Evolutionary conservation across 2,113 vertebrate species (phyloP).

Genomic region (Oxygymnocypris stewartii): DNA sequence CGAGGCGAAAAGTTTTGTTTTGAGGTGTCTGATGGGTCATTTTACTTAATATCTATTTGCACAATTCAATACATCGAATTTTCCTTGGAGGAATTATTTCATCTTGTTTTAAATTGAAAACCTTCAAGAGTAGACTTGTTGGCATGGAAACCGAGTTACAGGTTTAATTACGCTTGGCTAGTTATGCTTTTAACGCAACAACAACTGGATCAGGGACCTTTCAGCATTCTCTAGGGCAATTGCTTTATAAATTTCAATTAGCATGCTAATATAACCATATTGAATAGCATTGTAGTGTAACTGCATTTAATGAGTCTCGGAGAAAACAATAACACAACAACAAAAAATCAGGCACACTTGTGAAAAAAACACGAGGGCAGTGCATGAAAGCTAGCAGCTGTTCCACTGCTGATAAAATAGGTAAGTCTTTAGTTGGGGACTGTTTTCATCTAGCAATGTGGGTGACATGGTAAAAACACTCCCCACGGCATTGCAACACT

Average conservation of each 20-base stretch:
- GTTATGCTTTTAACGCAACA: conserved; percentile 51
- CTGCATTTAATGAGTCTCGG: conserved; percentile 52
- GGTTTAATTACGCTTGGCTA: conserved; percentile 56
- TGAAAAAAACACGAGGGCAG: conserved; percentile 38
- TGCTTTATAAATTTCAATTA: conserved; percentile 58
- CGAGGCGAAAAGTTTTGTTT: conserved; percentile 21
- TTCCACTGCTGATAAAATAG: conserved; percentile 47
- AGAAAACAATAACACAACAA: conserved; percentile 37
- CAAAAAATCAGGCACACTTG: conserved; percentile 12
- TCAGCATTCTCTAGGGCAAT: conserved; percentile 51
- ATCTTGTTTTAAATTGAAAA: conserved; percentile 40
- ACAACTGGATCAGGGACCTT: conserved; percentile 53
- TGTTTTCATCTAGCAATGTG: conserved; percentile 5
- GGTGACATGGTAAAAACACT: background rate
- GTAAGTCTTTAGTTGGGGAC: conserved; percentile 34
- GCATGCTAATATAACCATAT: conserved; percentile 55
- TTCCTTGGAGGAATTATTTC: conserved; percentile 32
- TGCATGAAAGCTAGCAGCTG: conserved; percentile 44
- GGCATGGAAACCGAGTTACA: conserved; percentile 53
- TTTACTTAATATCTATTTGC: conserved; percentile 35
- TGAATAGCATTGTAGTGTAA: conserved; percentile 53
- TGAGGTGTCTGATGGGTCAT: conserved; percentile 7
- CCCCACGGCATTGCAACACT: conserved; percentile 2
- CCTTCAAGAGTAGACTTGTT: conserved; percentile 25
- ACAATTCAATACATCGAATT: conserved; percentile 32